Base-by-base conservation (phyloP, 2,888 invertebrate genomes). In the Eilema sororculum region DNA sequence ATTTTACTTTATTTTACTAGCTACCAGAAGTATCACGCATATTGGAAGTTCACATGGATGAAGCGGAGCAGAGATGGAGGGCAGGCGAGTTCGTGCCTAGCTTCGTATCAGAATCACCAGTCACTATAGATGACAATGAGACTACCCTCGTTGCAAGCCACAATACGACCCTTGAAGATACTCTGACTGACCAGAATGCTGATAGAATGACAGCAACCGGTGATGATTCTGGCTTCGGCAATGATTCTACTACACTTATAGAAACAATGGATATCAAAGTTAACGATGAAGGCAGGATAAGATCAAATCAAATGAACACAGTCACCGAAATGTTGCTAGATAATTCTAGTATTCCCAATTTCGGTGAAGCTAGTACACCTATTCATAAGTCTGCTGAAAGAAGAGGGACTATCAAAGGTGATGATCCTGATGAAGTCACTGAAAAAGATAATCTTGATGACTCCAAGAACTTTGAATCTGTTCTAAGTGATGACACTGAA, bases 11-110 rank as follows among this genome's bases (percentile, higher is more conserved):
- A 10, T 62, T 65, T 68, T 68, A 12, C 76, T 16, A 95, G 95
- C 78, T 95, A 0, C 92, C 94, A 6, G 94, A 93, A 84, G 94
- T 93, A 16, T 95, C 95, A 0, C 87, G 87, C 3, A 89, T 94
- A 9, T 78, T 95, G 2, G 92, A 94, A 79, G 91, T 84, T 0
- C 93, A 93, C 74, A 93, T 95, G 84, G 89, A 89, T 22, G 88
- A 86, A 20, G 90, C 91, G 0, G 93, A 93, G 72, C 89, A 90
- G 71, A 84, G 89, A 69, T 90, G 91, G 89, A 85, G 91, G 0
- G 86, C 89, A 0, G 90, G 89, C 0, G 86, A 87, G 28, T 87
- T 81, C 59, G 83, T 87, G 0, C 84, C 88, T 12, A 87, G 85
- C 66, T 73, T 84, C 0, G 85, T 86, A 0, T 76, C 86, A 0